Evolutionary conservation across 2,888 invertebrate species (phyloP), one percentile per base, ranked within the genome.

Genomic region (Lepeophtheirus nordmannii): DNA sequence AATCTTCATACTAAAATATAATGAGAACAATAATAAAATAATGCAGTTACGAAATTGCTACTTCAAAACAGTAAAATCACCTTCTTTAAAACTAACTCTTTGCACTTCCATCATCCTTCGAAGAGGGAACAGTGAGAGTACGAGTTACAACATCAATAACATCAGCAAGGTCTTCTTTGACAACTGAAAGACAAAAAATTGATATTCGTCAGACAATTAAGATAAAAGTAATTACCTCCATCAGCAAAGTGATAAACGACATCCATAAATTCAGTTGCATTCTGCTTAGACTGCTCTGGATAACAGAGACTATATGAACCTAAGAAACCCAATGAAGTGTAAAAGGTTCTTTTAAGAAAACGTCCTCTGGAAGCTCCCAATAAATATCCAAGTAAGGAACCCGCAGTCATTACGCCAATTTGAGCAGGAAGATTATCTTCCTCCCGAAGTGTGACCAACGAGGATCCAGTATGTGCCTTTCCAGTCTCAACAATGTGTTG

Each of bases 401-500:
- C 60, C 12, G 37, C 60, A 2, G 30, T 30, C 17, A 60, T 22
- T 11, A 37, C 60, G n/a, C 30, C 60, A 10, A 22, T 23, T 37
- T 38, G 60, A 23, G 60, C 60, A 11, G 60, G 37, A 37, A 23
- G 17, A n/a, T 37, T 60, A 11, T 60, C 60, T 62, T 62, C 41
- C 11, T 64, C 39, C 56, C 53, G 53, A 14, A 46, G 53, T 14
- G 53, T 46, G 53, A 46, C 53, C 8, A 46, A 17, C 5, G 53
- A 2, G 8, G 53, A n/a, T 30, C 38, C n/a, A 14, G 58, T 14
- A 23, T 65, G 65, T 2, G 65, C 65, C 57, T 58, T 58, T 17
- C 65, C 65, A 22, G 65, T 65, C 56, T 65, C 65, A 37, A 58
- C 30, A 20, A 65, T 30, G 57, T 65, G 65, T 23, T 65, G 12